Conservation (phyloP, 2,888 invertebrate genomes). For the Stenchaetothrips biformis region DNA sequence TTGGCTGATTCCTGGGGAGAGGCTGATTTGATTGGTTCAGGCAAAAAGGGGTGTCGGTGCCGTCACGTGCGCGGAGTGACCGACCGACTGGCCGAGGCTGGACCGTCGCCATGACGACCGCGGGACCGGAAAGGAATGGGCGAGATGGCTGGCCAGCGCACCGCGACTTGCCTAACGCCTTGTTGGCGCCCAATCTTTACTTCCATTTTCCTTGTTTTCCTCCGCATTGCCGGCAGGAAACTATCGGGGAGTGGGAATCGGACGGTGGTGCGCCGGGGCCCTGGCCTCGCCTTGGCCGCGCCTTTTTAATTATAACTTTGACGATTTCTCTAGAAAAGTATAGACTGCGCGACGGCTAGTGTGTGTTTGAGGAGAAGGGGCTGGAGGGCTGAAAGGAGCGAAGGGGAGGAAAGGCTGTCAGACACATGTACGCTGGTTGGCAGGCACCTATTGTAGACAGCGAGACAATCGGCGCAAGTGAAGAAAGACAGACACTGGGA, state of each 20-base stretch:
- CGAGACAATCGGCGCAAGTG: slow-evolving; percentile 20
- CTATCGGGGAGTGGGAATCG: too few species aligned
- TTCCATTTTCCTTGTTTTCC: too few species aligned
- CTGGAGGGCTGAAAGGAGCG: neutral
- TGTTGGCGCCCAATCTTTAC: too few species aligned
- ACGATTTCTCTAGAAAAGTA: neutral
- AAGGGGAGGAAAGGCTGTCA: neutral
- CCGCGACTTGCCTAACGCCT: too few species aligned
- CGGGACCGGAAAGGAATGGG: too few species aligned
- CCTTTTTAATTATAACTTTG: slow-evolving; percentile 13
- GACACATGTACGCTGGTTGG: slow-evolving; percentile 20
- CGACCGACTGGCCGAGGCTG: neutral
- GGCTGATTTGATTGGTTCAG: too few species aligned
- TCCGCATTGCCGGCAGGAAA: too few species aligned
- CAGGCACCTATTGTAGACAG: slow-evolving; percentile 24
- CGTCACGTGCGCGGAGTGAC: neutral
- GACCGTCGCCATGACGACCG: neutral
- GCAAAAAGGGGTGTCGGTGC: too few species aligned
- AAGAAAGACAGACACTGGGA: slow-evolving; percentile 12
- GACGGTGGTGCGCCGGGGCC: too few species aligned
- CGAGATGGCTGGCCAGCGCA: too few species aligned
- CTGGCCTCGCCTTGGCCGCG: too few species aligned
- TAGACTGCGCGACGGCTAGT: too few species aligned
- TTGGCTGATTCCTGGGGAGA: neutral
- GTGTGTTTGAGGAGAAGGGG: neutral